Percentiles rank a stretch among this genome's conserved stretches.
Conservation (phyloP, 2,113 vertebrate species). For the Brienomyrus longianalis region DNA sequence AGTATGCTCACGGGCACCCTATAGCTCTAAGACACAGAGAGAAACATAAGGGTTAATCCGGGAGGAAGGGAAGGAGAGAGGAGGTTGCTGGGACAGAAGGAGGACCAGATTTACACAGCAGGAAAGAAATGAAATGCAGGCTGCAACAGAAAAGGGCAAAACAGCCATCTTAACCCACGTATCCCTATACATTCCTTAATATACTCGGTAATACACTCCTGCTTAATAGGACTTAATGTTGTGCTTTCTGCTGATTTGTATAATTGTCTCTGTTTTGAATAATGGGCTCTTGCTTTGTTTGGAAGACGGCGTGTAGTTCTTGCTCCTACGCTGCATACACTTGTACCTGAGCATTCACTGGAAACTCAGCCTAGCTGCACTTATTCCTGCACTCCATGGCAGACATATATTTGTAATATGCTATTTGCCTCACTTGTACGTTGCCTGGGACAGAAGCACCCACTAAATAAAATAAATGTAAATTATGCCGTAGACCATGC, state of each 20-base stretch:
- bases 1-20: neutral
- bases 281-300: neutral
- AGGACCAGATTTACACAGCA: neutral
- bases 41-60: constrained; percentile 13
- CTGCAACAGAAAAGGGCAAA: neutral
- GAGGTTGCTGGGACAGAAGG: neutral
- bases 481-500: neutral
- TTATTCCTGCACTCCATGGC: neutral
- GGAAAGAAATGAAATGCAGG: neutral
- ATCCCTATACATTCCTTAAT: neutral
- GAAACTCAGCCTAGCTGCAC: neutral
- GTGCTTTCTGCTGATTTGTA: neutral
- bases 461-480: neutral
- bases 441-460: neutral
- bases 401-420: neutral
- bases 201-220: neutral
- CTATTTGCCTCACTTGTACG: neutral
- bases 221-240: neutral
- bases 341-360: neutral
- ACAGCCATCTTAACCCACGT: neutral
- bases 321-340: neutral
- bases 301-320: neutral
- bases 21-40: neutral
- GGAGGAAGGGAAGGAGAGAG: neutral
- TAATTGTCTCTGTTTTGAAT: neutral